Percentiles rank a stretch among this genome's conserved stretches.
Evolutionary conservation across 35 echinoderm and acorn worm species (phyloP).

Genomic region (Acanthaster planci): DNA sequence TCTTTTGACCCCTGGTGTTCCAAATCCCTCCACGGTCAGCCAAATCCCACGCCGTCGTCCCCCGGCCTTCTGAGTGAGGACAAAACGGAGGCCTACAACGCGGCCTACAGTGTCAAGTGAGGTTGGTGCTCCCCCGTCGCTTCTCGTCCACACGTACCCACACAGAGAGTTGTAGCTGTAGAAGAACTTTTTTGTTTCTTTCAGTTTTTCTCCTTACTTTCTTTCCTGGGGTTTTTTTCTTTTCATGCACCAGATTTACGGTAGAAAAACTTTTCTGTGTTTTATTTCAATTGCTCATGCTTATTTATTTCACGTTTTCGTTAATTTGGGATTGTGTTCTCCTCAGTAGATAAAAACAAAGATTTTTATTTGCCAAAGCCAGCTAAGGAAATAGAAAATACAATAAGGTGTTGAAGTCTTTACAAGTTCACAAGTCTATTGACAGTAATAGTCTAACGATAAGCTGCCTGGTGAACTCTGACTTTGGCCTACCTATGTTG

Average conservation of each 20-base stretch:
- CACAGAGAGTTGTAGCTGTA: conserved; percentile 3
- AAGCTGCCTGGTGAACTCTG: too few relatives aligned
- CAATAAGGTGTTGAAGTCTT: too few relatives aligned
- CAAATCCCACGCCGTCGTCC: not conserved
- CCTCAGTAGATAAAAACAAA: too few relatives aligned
- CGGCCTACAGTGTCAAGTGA: conserved; percentile 24
- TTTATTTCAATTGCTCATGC: too few relatives aligned
- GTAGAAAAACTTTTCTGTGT: too few relatives aligned
- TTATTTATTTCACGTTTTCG: too few relatives aligned
- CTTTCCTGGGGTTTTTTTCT: not conserved
- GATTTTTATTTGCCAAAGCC: too few relatives aligned
- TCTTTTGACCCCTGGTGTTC: conserved; percentile 16
- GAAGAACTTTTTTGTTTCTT: not conserved
- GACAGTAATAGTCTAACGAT: too few relatives aligned
- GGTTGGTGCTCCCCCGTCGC: not conserved
- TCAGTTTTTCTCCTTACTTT: conserved; percentile 8
- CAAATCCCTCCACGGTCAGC: not conserved
- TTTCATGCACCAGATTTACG: not conserved
- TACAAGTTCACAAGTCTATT: too few relatives aligned
- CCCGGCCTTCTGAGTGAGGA: not conserved
- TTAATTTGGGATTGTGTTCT: too few relatives aligned
- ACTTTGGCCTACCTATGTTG: too few relatives aligned
- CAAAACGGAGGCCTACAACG: conserved; percentile 19
- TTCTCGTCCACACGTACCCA: not conserved
- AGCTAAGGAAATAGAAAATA: too few relatives aligned